Conservation (phyloP, 2,888 invertebrate species). For the Catocala fraxini region DNA sequence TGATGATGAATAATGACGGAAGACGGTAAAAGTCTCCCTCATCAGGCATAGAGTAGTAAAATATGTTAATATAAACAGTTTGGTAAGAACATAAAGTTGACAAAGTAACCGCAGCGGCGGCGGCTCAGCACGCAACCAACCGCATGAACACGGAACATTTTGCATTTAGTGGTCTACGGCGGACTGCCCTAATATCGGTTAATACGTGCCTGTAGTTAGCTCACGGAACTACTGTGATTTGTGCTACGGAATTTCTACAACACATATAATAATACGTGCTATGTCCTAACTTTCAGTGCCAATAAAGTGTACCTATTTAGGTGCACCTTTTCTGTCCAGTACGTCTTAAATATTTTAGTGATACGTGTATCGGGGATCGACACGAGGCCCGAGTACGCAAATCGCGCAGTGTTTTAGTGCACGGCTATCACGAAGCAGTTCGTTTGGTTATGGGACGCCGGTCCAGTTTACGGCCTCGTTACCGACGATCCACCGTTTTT, state of each 20-base stretch:
- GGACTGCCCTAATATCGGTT: slow-evolving; percentile 41
- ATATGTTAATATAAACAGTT: slow-evolving; percentile 57
- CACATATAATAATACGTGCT: slow-evolving; percentile 32
- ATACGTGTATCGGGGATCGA: slow-evolving; percentile 32
- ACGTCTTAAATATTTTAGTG: slow-evolving; percentile 45
- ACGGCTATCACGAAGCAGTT: slow-evolving; percentile 59
- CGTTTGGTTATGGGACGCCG: slow-evolving; percentile 64
- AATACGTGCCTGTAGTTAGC: slow-evolving; percentile 38
- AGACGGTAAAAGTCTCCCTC: slow-evolving; percentile 46
- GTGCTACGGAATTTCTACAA: slow-evolving; percentile 16
- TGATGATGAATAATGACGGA: slow-evolving; percentile 51
- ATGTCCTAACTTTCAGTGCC: slow-evolving; percentile 35
- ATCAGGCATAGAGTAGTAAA: slow-evolving; percentile 53
- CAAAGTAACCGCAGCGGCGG: slow-evolving; percentile 51
- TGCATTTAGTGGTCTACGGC: slow-evolving; percentile 50
- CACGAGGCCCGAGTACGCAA: slow-evolving; percentile 41
- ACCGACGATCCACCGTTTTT: slow-evolving; percentile 79
- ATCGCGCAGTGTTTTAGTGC: slow-evolving; percentile 54
- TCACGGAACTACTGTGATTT: slow-evolving; percentile 45
- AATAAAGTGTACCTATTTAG: slow-evolving; percentile 39
- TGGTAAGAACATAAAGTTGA: slow-evolving; percentile 57
- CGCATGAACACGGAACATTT: slow-evolving; percentile 50
- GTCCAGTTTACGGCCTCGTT: slow-evolving; percentile 81
- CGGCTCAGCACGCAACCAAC: slow-evolving; percentile 46
- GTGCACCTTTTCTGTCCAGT: slow-evolving; percentile 31